Conservation (phyloP, 2,797 vertebrate genomes). For the Cetoscarus ocellatus region DNA sequence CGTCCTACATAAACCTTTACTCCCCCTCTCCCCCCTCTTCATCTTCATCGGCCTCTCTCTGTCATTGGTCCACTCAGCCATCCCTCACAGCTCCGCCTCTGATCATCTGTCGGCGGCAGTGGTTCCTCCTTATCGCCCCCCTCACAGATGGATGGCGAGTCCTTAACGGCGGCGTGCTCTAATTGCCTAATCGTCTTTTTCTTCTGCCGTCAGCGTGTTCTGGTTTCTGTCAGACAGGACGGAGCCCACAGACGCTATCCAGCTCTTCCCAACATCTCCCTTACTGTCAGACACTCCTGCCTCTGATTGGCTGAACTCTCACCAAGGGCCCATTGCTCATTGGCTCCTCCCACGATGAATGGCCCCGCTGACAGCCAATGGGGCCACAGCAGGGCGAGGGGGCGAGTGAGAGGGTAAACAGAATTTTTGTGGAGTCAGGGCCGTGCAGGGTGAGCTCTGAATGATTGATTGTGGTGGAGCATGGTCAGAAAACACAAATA, state of each 20-base stretch:
- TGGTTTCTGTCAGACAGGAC: constrained; percentile 84
- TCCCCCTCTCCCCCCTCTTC: constrained; percentile 50
- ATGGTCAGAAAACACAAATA: no score
- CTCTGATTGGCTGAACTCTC: constrained; percentile 71
- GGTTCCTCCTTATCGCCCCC: constrained; percentile 76
- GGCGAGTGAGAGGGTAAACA: constrained; percentile 13
- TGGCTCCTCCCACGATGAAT: constrained; percentile 81
- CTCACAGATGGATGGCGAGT: constrained; percentile 76
- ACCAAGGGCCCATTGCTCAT: constrained; percentile 64
- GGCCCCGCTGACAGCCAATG: constrained; percentile 78
- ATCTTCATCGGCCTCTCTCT: no score
- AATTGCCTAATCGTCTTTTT: constrained; percentile 89
- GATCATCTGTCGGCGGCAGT: constrained; percentile 1
- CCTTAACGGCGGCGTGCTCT: constrained; percentile 78
- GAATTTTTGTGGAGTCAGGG: constrained; percentile 39
- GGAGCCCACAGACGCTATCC: constrained; percentile 78
- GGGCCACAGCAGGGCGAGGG: constrained; percentile 84
- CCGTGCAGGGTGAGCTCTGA: no score
- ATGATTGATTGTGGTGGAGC: no score
- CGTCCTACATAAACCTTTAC: no score
- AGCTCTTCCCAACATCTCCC: constrained; percentile 75
- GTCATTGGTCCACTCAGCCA: no score
- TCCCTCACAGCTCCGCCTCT: constrained; percentile 19
- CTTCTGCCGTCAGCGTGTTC: constrained; percentile 67
- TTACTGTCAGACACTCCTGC: constrained; percentile 68